Evolutionary conservation across 1,140 invertebrate genomes (phyloP), one percentile per base, ranked within the genome.

Genomic region (Papilio xuthus): DNA sequence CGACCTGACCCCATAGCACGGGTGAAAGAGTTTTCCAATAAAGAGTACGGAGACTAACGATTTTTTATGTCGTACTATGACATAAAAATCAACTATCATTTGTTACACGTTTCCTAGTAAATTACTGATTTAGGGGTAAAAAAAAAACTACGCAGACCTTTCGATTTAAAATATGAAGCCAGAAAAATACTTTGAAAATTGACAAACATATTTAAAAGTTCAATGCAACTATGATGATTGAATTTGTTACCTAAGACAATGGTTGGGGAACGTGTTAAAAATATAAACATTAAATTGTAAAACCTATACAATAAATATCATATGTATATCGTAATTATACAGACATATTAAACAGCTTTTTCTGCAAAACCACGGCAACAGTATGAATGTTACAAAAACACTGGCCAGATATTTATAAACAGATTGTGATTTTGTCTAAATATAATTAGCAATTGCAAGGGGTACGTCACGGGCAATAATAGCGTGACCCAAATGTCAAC

Each of bases 401-500:
- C n/a, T 56, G n/a, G n/a, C 53, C n/a, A 7, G 53, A 56, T 26
- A 60, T 26, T 23, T 60, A 23, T 23, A 60, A 13, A 60, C 20
- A 60, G 20, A 60, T 60, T 60, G 23, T 67, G 26, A 67, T 67
- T 67, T 67, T 28, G 60, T 7, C 26, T 67, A 67, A 28, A 67
- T 32, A 28, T 67, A 67, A 67, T 67, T 15, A 67, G 60, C 15
- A 12, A 32, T 41, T 76, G 74, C 60, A 84, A 76, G 23, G 42
- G 20, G 78, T 77, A 84, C 84, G 82, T 81, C 79, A 82, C 80
- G 50, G 73, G 72, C 82, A 76, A 77, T 77, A 83, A 85, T 84
- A 86, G 84, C 83, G 79, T 87, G 88, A 90, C 89, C 89, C 86
- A 90, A 88, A 90, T 90, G 86, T 89, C 88, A 87, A 89, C 78